Evolutionary conservation across 1,140 invertebrate genomes (phyloP), one percentile per base, ranked within the genome.

Genomic region (Dolichoris vasculosae): DNA sequence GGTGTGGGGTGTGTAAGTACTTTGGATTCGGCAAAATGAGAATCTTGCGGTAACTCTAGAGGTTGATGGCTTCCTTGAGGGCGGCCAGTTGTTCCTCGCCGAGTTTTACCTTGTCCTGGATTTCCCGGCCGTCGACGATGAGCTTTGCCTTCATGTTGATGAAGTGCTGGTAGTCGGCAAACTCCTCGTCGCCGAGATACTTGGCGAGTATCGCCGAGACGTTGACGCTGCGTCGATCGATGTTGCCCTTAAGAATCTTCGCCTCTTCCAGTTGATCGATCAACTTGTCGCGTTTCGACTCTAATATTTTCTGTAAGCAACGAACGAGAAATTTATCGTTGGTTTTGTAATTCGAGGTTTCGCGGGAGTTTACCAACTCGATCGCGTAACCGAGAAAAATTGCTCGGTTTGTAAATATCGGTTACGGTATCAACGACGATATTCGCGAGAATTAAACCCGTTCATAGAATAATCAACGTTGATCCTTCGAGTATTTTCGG

Each of bases 111-210:
- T 97, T 97, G 90, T 98, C 97, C 87, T 97, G 95, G 85, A 98
- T 96, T 90, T 98, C 97, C 87, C 97, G 94, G 82, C 96, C 95
- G 90, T 98, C 97, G 91, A 98, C 96, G 87, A 97, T 96, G 73
- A 98, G 93, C 93, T 97, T 97, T n/a, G 97, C 96, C 94, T 98
- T 98, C 96, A 97, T 98, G 89, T 97, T 97, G 88, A 98, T 96
- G 91, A 97, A 98, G 91, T 97, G 96, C 88, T 97, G 96, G 90
- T 97, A 98, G 89, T 98, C 97, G 38, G 96, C 95, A 90, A 95
- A 97, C 89, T 97, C 96, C 77, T 97, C 96, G 26, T 95, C 94
- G 84, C 94, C 95, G 82, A 98, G 94, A 92, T 97, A 96, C 90
- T 97, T 96, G 80, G 95, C 94, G 69, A 98, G 94, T 83, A 97